phyloP scores from a whole-genome alignment of 2,888 invertebrate species.

The Mesochorus sp. region DNA sequence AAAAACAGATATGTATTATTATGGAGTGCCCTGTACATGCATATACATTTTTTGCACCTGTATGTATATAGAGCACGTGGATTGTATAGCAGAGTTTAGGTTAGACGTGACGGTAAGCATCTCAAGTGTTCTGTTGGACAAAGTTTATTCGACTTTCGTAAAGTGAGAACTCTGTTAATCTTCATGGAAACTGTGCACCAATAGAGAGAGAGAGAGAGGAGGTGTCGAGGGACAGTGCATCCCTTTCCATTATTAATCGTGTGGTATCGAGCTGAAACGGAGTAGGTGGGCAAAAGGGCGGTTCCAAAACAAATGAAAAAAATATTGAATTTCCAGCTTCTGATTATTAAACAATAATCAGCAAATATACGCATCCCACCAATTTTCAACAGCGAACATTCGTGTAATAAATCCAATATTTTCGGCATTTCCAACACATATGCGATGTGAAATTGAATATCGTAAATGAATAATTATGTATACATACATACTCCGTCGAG shows the following conservation, averaged over 20 bases:
- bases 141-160: constrained; percentile 49
- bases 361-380: no score
- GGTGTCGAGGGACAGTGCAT: background rate
- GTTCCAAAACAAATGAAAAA: no score
- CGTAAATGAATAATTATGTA: background rate
- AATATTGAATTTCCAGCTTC: no score
- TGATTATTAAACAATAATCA: no score
- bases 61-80: background rate
- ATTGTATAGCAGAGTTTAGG: background rate
- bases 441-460: background rate
- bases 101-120: background rate
- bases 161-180: background rate
- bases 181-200: background rate
- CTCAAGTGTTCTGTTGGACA: constrained; percentile 33
- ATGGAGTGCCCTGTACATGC: background rate
- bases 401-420: no score
- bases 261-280: no score
- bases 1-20: background rate
- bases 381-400: no score
- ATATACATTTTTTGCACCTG: background rate
- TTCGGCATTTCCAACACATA: background rate
- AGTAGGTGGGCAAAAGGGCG: no score
- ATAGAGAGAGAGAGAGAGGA: background rate
- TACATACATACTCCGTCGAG: constrained; percentile 23
- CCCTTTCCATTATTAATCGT: no score